A percentile compares a stretch with the other conserved stretches of the same genome.
phyloP scores from a whole-genome alignment of 2,888 invertebrate genomes.

The Mechanitis mazaeus region DNA sequence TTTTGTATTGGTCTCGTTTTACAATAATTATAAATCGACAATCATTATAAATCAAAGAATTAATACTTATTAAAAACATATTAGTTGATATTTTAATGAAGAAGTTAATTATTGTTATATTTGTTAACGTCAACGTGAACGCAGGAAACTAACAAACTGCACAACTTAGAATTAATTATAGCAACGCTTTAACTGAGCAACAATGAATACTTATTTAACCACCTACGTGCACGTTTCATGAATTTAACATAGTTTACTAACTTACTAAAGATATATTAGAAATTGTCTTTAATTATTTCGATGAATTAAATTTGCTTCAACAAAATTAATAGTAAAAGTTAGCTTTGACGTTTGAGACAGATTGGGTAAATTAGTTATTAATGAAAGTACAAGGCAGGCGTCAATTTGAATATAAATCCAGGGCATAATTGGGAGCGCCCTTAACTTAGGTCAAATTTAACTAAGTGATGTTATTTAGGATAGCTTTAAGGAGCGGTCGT shows the following conservation, averaged over 20 bases:
- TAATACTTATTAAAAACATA: background rate
- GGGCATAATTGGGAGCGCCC: background rate
- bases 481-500: background rate
- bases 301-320: no score
- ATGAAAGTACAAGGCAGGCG: background rate
- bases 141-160: background rate
- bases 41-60: no score
- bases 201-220: slow-evolving; percentile 5
- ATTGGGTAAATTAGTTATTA: background rate
- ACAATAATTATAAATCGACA: no score
- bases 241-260: no score
- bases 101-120: background rate
- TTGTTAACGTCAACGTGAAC: background rate
- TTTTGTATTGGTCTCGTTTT: no score
- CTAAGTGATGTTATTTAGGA: background rate
- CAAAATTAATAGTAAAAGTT: background rate
- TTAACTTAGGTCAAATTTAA: slow-evolving; percentile 1
- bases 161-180: slow-evolving; percentile 8
- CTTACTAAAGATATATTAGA: no score
- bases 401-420: slow-evolving; percentile 5
- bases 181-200: slow-evolving; percentile 7
- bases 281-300: no score
- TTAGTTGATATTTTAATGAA: background rate
- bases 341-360: background rate
- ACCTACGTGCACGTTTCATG: background rate